These are phyloP conservation scores for Strigamia maritima DNA, from an alignment of 2,888 invertebrate species.

Conservation along the genomic window DNA sequence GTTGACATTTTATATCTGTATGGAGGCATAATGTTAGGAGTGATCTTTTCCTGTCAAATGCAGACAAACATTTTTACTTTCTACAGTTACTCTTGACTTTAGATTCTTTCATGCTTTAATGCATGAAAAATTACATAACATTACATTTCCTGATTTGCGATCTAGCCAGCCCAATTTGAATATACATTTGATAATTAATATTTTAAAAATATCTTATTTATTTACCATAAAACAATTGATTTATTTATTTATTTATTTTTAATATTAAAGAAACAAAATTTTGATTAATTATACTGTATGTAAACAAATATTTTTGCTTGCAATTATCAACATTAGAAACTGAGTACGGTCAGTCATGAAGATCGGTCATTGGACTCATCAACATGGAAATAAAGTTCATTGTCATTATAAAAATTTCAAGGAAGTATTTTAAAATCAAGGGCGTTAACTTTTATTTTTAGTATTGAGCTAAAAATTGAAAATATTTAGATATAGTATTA, in stretches of 20 bases:
- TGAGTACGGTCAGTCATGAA: background rate
- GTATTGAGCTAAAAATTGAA: background rate
- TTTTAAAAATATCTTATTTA: background rate
- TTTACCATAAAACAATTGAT: background rate
- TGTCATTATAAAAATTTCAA: background rate
- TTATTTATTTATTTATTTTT: background rate
- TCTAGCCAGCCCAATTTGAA: background rate
- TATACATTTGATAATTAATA: background rate
- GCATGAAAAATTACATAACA: background rate
- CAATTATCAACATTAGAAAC: background rate
- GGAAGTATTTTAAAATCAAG: background rate
- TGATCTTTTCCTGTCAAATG: background rate
- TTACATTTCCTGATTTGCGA: background rate
- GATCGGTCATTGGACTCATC: background rate
- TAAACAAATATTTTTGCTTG: too few relatives aligned
- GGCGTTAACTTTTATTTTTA: background rate
- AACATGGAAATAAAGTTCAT: conserved; percentile 11
- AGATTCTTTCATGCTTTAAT: background rate
- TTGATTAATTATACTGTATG: background rate
- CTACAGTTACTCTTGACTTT: background rate
- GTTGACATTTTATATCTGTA: background rate
- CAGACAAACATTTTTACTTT: background rate
- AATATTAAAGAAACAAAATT: background rate
- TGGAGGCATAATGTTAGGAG: background rate
- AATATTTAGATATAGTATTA: background rate